Evolutionary conservation across 2,113 vertebrate genomes (phyloP).

Genomic region (Phaethornis superciliosus): DNA sequence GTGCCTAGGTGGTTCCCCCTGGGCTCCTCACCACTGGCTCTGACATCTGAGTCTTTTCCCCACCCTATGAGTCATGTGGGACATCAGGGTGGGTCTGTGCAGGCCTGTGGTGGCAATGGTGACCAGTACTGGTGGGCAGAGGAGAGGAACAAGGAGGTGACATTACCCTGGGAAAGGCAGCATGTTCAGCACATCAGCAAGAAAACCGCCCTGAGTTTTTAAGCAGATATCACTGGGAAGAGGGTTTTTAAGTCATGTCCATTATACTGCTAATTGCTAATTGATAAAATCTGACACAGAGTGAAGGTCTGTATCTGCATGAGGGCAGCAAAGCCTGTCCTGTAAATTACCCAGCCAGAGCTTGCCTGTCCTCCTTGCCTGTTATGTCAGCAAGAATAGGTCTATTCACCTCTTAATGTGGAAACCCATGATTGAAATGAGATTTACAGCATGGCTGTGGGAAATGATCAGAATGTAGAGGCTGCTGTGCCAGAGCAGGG

Average conservation of each 20-base stretch:
- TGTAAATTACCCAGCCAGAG: neutral
- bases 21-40: neutral
- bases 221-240: neutral
- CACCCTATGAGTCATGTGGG: rapidly evolving
- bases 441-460: neutral
- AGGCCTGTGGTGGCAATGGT: rapidly evolving
- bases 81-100: rapidly evolving
- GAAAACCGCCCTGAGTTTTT: neutral
- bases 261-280: conserved; percentile 6
- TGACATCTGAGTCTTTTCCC: rapidly evolving
- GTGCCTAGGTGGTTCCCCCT: rapidly evolving
- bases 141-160: neutral
- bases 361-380: neutral
- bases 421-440: neutral
- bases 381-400: neutral
- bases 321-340: conserved; percentile 13
- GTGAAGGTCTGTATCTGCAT: neutral
- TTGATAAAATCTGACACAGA: conserved; percentile 11
- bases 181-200: neutral
- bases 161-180: neutral
- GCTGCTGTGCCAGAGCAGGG: neutral
- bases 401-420: conserved; percentile 1
- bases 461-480: neutral
- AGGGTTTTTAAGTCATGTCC: neutral
- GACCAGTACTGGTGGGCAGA: rapidly evolving